Evolutionary conservation across 1,140 invertebrate genomes (phyloP).

Genomic region (Pantala flavescens): DNA sequence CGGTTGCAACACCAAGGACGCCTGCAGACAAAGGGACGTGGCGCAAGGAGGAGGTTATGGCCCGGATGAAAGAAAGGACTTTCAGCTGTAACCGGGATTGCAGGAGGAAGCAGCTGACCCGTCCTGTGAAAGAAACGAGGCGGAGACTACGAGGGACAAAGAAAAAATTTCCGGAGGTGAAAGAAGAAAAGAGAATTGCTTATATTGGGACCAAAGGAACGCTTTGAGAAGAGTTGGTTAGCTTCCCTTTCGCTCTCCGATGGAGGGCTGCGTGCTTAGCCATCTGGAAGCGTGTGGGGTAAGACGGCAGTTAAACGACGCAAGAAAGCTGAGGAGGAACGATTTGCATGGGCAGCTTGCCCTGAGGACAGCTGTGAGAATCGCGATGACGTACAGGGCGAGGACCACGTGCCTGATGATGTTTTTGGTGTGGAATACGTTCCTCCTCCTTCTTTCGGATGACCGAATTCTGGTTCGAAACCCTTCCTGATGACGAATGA

Average conservation of each 20-base stretch:
- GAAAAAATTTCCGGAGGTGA: too few species aligned
- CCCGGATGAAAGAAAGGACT: background rate
- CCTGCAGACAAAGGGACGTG: background rate
- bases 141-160: background rate
- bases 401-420: too few species aligned
- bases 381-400: too few species aligned
- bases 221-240: background rate
- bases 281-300: background rate
- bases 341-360: background rate
- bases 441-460: too few species aligned
- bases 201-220: background rate
- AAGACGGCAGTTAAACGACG: background rate
- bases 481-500: too few species aligned
- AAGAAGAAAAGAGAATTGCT: background rate
- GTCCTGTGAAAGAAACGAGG: background rate
- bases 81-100: background rate
- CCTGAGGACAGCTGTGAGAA: too few species aligned
- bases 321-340: background rate
- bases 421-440: too few species aligned
- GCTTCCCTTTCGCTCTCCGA: background rate
- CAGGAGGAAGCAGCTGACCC: constrained; percentile 5
- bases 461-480: too few species aligned
- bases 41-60: background rate
- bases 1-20: constrained; percentile 6
- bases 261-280: background rate